Percentiles rank a stretch among this genome's conserved stretches.
These are phyloP conservation scores for Heteropelma amictum DNA, from an alignment of 2,888 invertebrate species.

Conservation along the genomic window DNA sequence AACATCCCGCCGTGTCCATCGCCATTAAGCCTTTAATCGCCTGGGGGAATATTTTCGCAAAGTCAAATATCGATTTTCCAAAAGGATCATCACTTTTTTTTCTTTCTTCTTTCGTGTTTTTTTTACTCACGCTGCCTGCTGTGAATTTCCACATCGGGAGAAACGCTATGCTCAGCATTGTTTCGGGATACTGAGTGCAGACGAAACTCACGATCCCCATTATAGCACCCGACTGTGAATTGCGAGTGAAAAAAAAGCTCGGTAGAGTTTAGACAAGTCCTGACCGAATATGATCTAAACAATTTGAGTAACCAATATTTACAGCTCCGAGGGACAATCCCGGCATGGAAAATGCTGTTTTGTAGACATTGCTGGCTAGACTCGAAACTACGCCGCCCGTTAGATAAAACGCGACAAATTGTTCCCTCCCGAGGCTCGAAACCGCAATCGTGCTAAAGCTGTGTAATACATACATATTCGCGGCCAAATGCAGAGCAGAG, in stretches of 20 bases:
- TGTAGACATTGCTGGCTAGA: slow-evolving; percentile 90
- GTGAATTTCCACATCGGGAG: slow-evolving; percentile 93
- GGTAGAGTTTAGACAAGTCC: too few relatives aligned
- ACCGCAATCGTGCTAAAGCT: slow-evolving; percentile 87
- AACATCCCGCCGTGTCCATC: slow-evolving; percentile 90
- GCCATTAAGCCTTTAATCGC: slow-evolving; percentile 92
- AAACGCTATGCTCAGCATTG: slow-evolving; percentile 92
- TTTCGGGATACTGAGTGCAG: slow-evolving; percentile 93
- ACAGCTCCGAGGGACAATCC: slow-evolving; percentile 95
- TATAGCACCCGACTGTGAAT: slow-evolving; percentile 93
- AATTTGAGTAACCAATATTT: slow-evolving; percentile 77
- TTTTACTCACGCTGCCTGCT: slow-evolving; percentile 86
- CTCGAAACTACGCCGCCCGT: slow-evolving; percentile 93
- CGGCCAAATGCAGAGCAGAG: slow-evolving; percentile 89
- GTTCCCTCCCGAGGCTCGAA: slow-evolving; percentile 90
- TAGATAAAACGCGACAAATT: slow-evolving; percentile 94
- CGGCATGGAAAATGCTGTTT: slow-evolving; percentile 84
- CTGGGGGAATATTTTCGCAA: slow-evolving; percentile 78
- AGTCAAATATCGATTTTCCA: neutral
- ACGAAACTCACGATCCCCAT: slow-evolving; percentile 93
- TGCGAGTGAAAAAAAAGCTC: too few relatives aligned
- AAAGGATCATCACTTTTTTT: neutral
- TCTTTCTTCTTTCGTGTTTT: neutral
- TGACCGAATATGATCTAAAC: too few relatives aligned
- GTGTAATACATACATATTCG: slow-evolving; percentile 98